Conservation (phyloP, 2,888 invertebrate genomes). For the Crepidodera aurea region DNA sequence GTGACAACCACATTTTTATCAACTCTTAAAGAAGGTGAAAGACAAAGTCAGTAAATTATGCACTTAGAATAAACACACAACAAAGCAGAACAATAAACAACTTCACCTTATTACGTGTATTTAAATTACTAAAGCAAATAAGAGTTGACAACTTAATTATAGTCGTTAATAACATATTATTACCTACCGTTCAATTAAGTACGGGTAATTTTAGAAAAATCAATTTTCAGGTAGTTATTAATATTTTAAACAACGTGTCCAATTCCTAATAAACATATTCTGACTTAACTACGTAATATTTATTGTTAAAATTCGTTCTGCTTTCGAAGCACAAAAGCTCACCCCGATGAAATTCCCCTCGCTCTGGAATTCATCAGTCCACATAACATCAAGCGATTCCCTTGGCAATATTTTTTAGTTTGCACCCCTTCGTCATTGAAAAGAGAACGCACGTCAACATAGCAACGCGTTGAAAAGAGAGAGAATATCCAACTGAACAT, state of each 20-base stretch:
- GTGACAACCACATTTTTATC: no score
- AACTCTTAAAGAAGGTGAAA: no score
- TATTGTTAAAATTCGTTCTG: slow-evolving; percentile 23
- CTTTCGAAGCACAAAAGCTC: slow-evolving; percentile 16
- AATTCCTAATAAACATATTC: background rate
- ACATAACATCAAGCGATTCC: slow-evolving; percentile 44
- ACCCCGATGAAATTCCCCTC: slow-evolving; percentile 33
- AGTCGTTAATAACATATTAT: no score
- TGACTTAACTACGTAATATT: background rate
- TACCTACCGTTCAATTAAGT: no score
- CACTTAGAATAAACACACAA: no score
- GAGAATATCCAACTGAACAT: slow-evolving; percentile 28
- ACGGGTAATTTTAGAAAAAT: no score
- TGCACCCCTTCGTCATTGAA: slow-evolving; percentile 46
- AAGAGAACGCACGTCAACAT: slow-evolving; percentile 29
- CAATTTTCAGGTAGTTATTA: no score
- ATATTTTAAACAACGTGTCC: background rate
- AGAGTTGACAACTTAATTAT: no score
- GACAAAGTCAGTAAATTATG: no score
- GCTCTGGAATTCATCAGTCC: slow-evolving; percentile 42
- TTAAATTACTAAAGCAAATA: no score
- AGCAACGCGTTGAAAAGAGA: slow-evolving; percentile 34
- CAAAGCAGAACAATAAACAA: no score
- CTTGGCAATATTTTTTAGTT: slow-evolving; percentile 50
- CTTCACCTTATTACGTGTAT: no score